These are phyloP conservation scores for Pedicia rivosa DNA, from an alignment of 2,888 invertebrate species.

Conservation along the genomic window DNA sequence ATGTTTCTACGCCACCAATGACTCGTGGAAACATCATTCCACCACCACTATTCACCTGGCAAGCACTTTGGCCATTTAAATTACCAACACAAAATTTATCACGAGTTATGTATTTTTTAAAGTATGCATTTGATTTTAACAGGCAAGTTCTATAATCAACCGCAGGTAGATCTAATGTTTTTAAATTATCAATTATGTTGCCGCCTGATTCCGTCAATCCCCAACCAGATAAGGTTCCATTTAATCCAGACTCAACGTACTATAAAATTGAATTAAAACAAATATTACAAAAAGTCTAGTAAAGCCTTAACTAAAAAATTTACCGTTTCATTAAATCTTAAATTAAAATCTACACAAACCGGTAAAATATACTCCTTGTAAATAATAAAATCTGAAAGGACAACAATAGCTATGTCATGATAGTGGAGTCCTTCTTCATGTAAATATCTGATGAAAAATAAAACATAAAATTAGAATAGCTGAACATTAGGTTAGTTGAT, in stretches of 20 bases:
- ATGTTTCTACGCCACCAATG: background rate
- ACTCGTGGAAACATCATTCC: constrained; percentile 10
- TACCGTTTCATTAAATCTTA: background rate
- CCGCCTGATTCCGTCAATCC: constrained; percentile 8
- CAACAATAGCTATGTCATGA: background rate
- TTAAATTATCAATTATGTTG: constrained; percentile 8
- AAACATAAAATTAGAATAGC: no score
- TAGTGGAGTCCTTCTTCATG: constrained; percentile 2
- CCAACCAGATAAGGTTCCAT: constrained; percentile 11
- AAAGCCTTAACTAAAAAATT: no score
- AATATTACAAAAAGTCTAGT: no score
- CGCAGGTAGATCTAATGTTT: constrained; percentile 6
- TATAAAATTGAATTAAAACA: no score
- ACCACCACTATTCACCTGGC: constrained; percentile 20
- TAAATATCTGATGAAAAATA: background rate
- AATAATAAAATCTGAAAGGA: constrained; percentile 1
- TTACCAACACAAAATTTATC: constrained; percentile 25
- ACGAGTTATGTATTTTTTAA: constrained; percentile 13
- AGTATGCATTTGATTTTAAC: constrained; percentile 10
- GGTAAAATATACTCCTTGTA: background rate
- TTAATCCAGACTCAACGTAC: constrained; percentile 10
- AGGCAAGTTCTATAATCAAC: constrained; percentile 10
- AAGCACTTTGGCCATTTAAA: constrained; percentile 12
- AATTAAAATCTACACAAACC: constrained; percentile 2
- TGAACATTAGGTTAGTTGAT: no score